Base-by-base conservation (phyloP, 2,797 vertebrate species). In the Pangasius djambal region DNA sequence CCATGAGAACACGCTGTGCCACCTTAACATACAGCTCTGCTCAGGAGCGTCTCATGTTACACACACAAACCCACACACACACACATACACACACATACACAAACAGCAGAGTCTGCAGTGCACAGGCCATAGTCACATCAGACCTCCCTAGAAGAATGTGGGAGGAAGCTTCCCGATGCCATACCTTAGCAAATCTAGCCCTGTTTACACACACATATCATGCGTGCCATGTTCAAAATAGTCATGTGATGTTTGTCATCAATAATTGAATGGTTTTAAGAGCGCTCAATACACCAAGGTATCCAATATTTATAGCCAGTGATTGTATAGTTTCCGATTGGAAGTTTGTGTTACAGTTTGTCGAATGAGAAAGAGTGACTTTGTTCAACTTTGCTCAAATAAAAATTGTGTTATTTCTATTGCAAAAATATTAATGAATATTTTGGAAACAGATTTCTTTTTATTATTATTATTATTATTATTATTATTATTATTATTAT, bases 1-100 rank as follows among this genome's bases (percentile, higher is more conserved):
- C 88, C 75, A 82, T 88, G 89, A 93, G 94, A 94, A 95, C 93
- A 93, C 72, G 77, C 93, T 92, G 94, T 95, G 90, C 94, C 90
- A 88, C 91, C 83, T 84, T 84, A 91, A 89, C 93, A 90, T 87
- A 78, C 22, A 59, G 91, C 87, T 86, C 86, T 52, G 63, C 69
- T 82, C 63, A 31, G 69, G 40, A 87, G 89, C 88, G 89, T 91
- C 92, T 89, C 92, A 88, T 83, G n/a, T 92, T 92, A 91, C 87
- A 89, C 74, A 89, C 63, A 87, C 87, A 75, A 16, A 12, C 77
- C 57, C 87, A 48, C 55, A 44, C 81, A 44, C 22, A 63, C 40
- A 87, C 8, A 90, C 86, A 87, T 85, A 75, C 87, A 48, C 55
- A 44, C 81, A 44, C 22, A 63, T 25, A 87, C 8, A 90, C 86